A percentile compares a stretch with the other conserved stretches of the same genome.
Evolutionary conservation across 2,797 vertebrate species (phyloP).

Genomic region (Hipposideros larvatus): DNA sequence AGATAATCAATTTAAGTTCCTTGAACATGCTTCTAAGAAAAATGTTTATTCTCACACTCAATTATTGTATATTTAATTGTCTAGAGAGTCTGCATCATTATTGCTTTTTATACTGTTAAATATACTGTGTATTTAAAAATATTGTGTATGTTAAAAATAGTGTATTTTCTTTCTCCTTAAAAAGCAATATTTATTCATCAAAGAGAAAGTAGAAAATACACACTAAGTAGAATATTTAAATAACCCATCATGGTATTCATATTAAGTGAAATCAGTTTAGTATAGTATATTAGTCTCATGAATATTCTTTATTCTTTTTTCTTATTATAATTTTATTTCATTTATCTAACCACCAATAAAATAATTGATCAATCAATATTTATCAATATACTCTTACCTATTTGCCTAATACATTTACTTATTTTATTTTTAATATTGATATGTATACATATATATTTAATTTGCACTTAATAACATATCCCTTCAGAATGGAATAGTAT

Average conservation of each 20-base stretch:
- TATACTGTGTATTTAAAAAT: too few species aligned
- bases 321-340: not conserved
- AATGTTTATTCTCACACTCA: not conserved
- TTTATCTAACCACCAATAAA: not conserved
- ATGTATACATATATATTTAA: not conserved
- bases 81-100: not conserved
- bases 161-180: not conserved
- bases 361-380: not conserved
- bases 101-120: not conserved
- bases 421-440: not conserved
- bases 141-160: too few species aligned
- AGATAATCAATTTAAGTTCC: not conserved
- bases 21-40: not conserved
- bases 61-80: not conserved
- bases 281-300: not conserved
- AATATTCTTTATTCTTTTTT: not conserved
- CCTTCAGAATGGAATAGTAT: not conserved
- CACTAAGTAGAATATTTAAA: not conserved
- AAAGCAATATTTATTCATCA: not conserved
- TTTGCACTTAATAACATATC: not conserved
- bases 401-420: not conserved
- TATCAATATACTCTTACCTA: not conserved
- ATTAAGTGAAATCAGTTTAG: not conserved
- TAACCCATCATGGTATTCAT: not conserved
- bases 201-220: not conserved